Conservation (phyloP, 2,113 vertebrate genomes). For the Microcebus lehilahytsara region DNA sequence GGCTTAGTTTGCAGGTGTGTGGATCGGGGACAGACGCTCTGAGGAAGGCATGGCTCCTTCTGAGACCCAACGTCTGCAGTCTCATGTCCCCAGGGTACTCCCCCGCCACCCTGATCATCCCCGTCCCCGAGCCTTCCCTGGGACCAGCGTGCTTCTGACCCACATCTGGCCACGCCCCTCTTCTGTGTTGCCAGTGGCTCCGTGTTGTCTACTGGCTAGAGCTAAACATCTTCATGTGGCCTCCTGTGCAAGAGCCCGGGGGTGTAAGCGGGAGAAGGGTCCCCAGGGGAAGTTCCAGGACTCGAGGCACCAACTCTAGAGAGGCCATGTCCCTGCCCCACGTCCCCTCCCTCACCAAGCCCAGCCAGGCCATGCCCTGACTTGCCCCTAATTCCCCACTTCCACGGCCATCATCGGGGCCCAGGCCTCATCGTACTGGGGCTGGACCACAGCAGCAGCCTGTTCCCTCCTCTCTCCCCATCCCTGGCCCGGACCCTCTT, state of each 20-base stretch:
- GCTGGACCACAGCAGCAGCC: accelerated
- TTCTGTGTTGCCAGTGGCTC: neutral
- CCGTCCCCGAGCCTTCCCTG: neutral
- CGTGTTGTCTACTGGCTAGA: neutral
- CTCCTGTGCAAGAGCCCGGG: neutral
- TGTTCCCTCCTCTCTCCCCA: neutral
- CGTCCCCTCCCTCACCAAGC: neutral
- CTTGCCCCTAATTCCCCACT: neutral
- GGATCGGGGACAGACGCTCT: neutral
- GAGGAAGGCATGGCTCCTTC: neutral
- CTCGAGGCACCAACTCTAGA: neutral
- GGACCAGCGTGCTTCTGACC: neutral
- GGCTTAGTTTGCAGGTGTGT: neutral
- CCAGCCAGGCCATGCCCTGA: neutral
- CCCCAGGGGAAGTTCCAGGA: neutral
- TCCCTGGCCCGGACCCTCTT: neutral
- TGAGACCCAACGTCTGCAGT: accelerated
- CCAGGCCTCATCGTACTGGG: neutral
- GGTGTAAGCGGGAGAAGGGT: neutral
- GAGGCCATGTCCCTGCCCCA: neutral
- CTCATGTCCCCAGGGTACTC: accelerated
- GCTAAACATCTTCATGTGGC: neutral
- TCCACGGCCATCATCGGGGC: neutral
- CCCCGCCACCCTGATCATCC: neutral
- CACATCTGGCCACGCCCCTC: accelerated